Conservation (phyloP, 2,888 invertebrate genomes). For the Gortyna flavago region DNA sequence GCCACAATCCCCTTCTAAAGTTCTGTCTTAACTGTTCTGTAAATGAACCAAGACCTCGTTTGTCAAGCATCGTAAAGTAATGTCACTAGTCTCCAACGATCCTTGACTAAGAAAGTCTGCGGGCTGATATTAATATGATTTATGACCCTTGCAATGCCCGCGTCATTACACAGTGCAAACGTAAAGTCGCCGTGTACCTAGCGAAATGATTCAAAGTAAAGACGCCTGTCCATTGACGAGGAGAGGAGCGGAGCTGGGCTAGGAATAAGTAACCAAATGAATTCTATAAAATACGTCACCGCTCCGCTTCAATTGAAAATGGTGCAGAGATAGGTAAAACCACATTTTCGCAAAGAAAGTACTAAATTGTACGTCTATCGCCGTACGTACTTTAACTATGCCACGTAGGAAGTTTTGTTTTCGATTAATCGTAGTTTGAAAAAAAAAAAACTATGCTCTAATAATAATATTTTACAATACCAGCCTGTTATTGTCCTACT, state of each 20-base stretch:
- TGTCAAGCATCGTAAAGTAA: background rate
- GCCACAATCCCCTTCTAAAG: background rate
- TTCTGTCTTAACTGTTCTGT: background rate
- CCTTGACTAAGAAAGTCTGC: background rate
- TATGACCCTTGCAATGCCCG: conserved; percentile 19
- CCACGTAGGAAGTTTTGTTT: background rate
- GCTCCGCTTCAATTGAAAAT: background rate
- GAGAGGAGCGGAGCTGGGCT: background rate
- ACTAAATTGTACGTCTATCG: too few species aligned
- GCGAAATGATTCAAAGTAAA: background rate
- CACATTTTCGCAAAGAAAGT: too few species aligned
- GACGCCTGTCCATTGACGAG: background rate
- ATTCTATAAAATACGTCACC: background rate
- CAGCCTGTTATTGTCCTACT: background rate
- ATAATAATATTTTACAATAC: background rate
- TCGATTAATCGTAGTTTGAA: background rate
- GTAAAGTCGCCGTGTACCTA: conserved; percentile 13
- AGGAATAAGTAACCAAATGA: background rate
- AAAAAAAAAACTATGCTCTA: background rate
- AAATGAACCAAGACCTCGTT: background rate
- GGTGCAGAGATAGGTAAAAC: background rate
- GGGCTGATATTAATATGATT: conserved; percentile 19
- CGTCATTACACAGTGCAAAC: conserved; percentile 24
- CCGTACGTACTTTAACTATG: background rate
- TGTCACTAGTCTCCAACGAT: background rate